A percentile compares a stretch with the other conserved stretches of the same genome.
Conservation (phyloP, 2,113 vertebrate species). For the Hucho hucho region DNA sequence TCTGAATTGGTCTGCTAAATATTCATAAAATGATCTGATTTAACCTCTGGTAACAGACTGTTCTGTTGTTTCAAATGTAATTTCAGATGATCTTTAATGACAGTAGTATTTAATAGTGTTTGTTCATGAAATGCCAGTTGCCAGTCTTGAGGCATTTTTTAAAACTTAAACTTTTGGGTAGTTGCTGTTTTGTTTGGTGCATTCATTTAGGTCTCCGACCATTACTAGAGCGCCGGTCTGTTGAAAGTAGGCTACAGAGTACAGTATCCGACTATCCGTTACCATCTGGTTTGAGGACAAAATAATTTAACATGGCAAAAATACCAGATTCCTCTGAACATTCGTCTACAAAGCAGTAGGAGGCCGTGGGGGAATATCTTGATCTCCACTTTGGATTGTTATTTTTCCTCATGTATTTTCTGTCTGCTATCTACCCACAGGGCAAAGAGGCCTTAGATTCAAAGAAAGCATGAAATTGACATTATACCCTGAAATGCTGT, state of each 20-base stretch:
- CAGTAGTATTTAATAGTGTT: background rate
- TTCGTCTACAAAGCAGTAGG: constrained; percentile 48
- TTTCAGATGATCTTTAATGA: no score
- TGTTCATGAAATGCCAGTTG: background rate
- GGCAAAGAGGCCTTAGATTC: constrained; percentile 53
- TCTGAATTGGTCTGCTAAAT: background rate
- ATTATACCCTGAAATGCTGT: constrained; percentile 64
- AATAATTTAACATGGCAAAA: constrained; percentile 57
- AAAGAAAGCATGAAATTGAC: constrained; percentile 68
- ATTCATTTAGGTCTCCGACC: constrained; percentile 12
- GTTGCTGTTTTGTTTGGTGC: background rate
- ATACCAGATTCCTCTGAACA: constrained; percentile 53
- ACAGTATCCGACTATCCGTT: constrained; percentile 48
- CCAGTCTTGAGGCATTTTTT: background rate
- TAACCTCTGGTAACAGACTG: background rate
- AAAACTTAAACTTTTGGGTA: background rate
- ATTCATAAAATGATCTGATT: background rate
- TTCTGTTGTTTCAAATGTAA: no score
- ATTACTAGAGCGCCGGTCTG: constrained; percentile 43
- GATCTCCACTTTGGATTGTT: constrained; percentile 39
- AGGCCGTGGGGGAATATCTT: constrained; percentile 61
- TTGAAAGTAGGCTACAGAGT: constrained; percentile 60
- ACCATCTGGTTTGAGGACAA: constrained; percentile 62
- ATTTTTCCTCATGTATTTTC: constrained; percentile 59
- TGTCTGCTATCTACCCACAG: constrained; percentile 66